Evolutionary conservation across 2,888 invertebrate genomes (phyloP).

Genomic region (Tortricodes alternella): DNA sequence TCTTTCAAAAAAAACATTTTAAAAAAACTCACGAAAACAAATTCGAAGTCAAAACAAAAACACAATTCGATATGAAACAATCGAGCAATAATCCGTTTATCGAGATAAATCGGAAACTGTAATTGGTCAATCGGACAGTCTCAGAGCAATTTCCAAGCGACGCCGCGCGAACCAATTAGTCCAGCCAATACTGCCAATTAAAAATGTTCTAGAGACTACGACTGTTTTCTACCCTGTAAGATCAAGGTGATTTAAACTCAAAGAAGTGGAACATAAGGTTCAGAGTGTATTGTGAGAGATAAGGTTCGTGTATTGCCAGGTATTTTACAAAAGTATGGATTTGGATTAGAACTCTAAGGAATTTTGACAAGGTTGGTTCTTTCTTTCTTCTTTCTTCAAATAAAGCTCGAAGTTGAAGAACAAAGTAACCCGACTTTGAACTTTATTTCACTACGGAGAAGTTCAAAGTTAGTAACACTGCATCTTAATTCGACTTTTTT

Average conservation of each 20-base stretch:
- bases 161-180: slow-evolving; percentile 17
- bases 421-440: too few species aligned
- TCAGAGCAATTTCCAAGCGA: slow-evolving; percentile 5
- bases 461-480: too few species aligned
- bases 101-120: background rate
- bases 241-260: background rate
- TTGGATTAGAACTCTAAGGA: too few species aligned
- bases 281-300: background rate
- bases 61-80: background rate
- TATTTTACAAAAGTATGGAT: too few species aligned
- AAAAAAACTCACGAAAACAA: too few species aligned
- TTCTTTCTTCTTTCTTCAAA: too few species aligned
- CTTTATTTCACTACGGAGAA: too few species aligned
- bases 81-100: background rate
- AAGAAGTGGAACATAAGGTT: background rate
- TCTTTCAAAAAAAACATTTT: too few species aligned
- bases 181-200: slow-evolving; percentile 17
- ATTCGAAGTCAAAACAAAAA: too few species aligned
- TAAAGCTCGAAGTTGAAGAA: too few species aligned
- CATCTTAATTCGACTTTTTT: too few species aligned
- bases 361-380: too few species aligned
- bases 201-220: slow-evolving; percentile 14
- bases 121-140: slow-evolving; percentile 23
- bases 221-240: slow-evolving; percentile 6
- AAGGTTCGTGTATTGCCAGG: background rate